Percentiles rank a stretch among this genome's conserved stretches.
These are phyloP conservation scores for Clarias magur DNA, from an alignment of 2,113 vertebrate species.

Conservation along the genomic window DNA sequence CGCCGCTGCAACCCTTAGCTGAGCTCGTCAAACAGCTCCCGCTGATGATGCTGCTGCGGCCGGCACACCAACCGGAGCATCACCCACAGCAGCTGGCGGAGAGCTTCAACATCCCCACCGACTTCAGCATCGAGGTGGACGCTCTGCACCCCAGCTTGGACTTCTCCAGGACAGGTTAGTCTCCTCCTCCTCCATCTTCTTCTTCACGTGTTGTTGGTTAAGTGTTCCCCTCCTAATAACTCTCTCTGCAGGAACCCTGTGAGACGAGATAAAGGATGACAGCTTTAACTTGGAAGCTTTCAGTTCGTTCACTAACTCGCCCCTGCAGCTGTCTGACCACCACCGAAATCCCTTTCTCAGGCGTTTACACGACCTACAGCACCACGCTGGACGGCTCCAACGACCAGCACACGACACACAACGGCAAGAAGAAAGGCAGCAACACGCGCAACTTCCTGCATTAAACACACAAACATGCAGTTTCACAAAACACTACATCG, in stretches of 20 bases:
- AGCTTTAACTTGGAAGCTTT: conserved; percentile 91
- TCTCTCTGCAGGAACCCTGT: conserved; percentile 82
- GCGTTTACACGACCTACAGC: conserved; percentile 86
- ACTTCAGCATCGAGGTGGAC: conserved; percentile 86
- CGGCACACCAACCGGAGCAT: no score
- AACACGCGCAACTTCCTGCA: conserved; percentile 81
- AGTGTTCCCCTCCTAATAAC: background rate
- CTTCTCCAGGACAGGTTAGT: conserved; percentile 93
- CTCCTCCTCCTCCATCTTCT: no score
- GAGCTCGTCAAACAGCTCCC: conserved; percentile 71
- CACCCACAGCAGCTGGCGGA: conserved; percentile 70
- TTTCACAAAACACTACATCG: no score
- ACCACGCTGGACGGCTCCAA: conserved; percentile 77
- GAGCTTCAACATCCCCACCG: conserved; percentile 77
- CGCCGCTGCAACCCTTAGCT: conserved; percentile 82
- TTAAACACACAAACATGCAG: conserved; percentile 62
- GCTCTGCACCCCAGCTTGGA: conserved; percentile 91
- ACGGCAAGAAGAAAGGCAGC: no score
- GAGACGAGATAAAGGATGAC: conserved; percentile 97
- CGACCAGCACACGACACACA: conserved; percentile 80
- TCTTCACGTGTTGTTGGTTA: background rate
- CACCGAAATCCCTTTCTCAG: conserved; percentile 76
- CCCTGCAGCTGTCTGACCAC: conserved; percentile 77
- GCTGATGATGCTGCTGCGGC: no score
- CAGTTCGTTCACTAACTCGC: conserved; percentile 88